Evolutionary conservation across 2,797 vertebrate species (phyloP), one percentile per base, ranked within the genome.

Genomic region (Alosa sapidissima): DNA sequence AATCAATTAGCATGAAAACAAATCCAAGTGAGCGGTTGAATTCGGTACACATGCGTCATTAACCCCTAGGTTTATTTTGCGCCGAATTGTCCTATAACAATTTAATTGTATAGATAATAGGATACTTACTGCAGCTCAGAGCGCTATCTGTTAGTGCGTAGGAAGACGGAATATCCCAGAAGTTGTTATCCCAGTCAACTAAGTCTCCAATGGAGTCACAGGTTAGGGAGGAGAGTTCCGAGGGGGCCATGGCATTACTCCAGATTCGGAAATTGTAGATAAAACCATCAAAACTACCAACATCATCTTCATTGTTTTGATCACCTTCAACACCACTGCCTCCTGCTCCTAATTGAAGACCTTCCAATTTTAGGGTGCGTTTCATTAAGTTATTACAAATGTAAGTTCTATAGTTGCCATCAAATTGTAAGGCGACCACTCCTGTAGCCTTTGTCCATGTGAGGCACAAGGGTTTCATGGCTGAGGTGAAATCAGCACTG

Each of bases 231-330:
- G 84, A 87, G 24, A 99, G 95, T 82, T 94, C 88, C 85, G 89
- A 89, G 0, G 58, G 82, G 68, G 91, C 92, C 96, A 98, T 96
- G 93, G 94, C 91, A 54, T 93, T 95, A 89, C 97, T 91, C 98
- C 98, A 99, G 91, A 99, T 93, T 36, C 98, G 96, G 86, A 99
- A 95, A 94, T 99, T 99, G 87, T 99, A 99, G 90, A 99, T 91
- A 91, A 95, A 93, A 14, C 97, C 98, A 45, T 94, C 89, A 24
- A 98, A 94, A 90, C 94, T 94, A 0, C 91, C 92, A 3, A 83
- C 36, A 19, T 72, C 86, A 5, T 49, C 55, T 49, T 60, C n/a
- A 62, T 55, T 5, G 4, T 14, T 55, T 55, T 21, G 1, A 68
- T 4, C 13, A 13, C 7, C 3, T 13, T 19, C 36, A 75, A 21